These are phyloP conservation scores for Palythoa grandiflora DNA, from an alignment of 92 coral and sea anemone genomes.

Conservation along the genomic window DNA sequence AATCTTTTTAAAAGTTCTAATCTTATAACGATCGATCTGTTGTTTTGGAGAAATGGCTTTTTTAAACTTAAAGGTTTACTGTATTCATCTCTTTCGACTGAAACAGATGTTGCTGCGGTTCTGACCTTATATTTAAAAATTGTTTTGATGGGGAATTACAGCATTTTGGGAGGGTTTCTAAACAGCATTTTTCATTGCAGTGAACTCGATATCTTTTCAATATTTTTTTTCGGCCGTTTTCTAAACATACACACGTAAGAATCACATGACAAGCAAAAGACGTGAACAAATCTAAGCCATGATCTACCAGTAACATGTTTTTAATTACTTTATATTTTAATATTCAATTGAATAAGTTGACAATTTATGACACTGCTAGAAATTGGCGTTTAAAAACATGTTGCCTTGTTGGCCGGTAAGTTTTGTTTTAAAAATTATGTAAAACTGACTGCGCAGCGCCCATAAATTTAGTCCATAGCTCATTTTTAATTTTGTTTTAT, in stretches of 20 bases:
- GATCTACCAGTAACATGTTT: not conserved
- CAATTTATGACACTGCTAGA: not conserved
- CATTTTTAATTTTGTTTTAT: too few relatives aligned
- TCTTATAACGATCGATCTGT: too few relatives aligned
- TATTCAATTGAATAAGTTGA: not conserved
- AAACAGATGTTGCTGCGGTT: too few relatives aligned
- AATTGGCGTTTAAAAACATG: not conserved
- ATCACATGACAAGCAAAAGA: not conserved
- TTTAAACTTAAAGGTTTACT: too few relatives aligned
- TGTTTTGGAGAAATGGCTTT: too few relatives aligned
- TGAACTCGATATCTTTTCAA: not conserved
- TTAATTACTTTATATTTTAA: not conserved
- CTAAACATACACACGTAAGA: not conserved
- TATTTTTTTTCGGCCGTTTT: not conserved
- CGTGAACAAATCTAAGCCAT: not conserved
- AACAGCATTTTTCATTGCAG: not conserved
- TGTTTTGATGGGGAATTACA: not conserved
- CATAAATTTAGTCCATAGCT: too few relatives aligned
- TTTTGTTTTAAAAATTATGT: too few relatives aligned
- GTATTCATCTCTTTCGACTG: too few relatives aligned
- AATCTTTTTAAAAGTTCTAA: too few relatives aligned
- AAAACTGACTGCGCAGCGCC: too few relatives aligned
- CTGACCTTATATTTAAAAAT: too few relatives aligned
- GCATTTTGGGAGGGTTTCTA: not conserved
- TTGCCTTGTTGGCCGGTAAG: too few relatives aligned